Conservation (phyloP, 2,113 vertebrate genomes). For the Poeciliopsis turrubarensis region DNA sequence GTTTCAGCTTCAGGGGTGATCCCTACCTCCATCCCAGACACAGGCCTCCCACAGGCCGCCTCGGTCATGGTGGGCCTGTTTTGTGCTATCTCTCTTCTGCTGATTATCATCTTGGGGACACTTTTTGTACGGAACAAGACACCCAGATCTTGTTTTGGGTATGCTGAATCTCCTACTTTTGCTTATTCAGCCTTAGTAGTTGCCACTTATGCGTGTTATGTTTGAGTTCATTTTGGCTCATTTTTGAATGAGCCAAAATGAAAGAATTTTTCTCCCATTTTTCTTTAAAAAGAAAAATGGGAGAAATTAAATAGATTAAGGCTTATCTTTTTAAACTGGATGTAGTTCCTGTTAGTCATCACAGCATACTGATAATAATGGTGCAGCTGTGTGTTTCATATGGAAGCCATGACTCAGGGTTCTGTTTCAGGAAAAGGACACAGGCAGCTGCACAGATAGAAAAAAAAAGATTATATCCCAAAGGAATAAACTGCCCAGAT, state of each 20-base stretch:
- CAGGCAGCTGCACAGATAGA: conserved; percentile 24
- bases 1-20: conserved; percentile 53
- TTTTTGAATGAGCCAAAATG: conserved; percentile 14
- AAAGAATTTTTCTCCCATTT: no score
- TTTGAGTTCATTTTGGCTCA: no score
- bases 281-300: conserved; percentile 5
- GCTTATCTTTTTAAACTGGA: conserved; percentile 55
- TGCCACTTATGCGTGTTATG: no score
- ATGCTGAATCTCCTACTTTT: conserved; percentile 50
- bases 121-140: conserved; percentile 81
- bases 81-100: conserved; percentile 77
- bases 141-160: conserved; percentile 85
- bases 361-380: conserved; percentile 26
- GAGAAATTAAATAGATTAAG: conserved; percentile 32
- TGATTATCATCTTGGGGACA: conserved; percentile 80
- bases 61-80: conserved; percentile 82
- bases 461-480: conserved; percentile 49
- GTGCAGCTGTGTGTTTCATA: conserved; percentile 56
- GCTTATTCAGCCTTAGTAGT: conserved; percentile 13
- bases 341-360: conserved; percentile 59
- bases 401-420: conserved; percentile 61
- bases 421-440: conserved; percentile 62
- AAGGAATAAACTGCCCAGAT: conserved; percentile 22
- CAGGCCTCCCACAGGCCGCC: conserved; percentile 70
- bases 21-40: conserved; percentile 82